A percentile compares a stretch with the other conserved stretches of the same genome.
These are phyloP conservation scores for Aethina tumida DNA, from an alignment of 1,140 invertebrate species.

Conservation along the genomic window DNA sequence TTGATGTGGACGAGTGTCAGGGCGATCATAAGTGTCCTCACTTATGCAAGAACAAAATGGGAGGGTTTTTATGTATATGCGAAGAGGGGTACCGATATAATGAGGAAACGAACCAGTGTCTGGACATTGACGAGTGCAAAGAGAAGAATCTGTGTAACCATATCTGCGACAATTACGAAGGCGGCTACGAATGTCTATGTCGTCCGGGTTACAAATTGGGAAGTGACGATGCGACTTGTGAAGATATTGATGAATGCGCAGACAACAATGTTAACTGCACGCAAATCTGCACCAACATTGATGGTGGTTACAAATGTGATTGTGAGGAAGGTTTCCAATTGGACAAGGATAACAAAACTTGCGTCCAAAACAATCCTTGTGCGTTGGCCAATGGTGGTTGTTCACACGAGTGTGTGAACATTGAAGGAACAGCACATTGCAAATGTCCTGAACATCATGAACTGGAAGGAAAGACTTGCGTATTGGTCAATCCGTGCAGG, in stretches of 20 bases:
- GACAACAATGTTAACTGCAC: conserved; percentile 42
- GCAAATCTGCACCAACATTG: conserved; percentile 51
- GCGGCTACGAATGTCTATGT: conserved; percentile 51
- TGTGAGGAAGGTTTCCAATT: conserved; percentile 41
- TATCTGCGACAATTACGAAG: conserved; percentile 37
- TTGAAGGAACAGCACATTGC: conserved; percentile 42
- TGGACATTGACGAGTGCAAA: conserved; percentile 72
- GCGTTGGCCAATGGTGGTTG: conserved; percentile 43
- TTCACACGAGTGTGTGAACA: conserved; percentile 45
- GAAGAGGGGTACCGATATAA: conserved; percentile 33
- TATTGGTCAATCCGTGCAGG: conserved; percentile 46
- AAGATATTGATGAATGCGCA: conserved; percentile 58
- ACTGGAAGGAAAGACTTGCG: conserved; percentile 44
- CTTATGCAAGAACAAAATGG: conserved; percentile 44
- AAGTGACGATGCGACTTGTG: conserved; percentile 36
- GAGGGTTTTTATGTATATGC: conserved; percentile 51
- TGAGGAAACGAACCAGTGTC: conserved; percentile 32
- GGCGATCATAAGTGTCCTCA: conserved; percentile 54
- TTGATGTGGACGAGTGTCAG: conserved; percentile 60
- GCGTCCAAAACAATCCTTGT: conserved; percentile 45
- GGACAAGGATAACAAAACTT: conserved; percentile 40
- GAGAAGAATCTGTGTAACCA: conserved; percentile 38
- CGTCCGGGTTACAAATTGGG: conserved; percentile 41
- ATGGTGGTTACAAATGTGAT: no score
- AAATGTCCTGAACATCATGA: conserved; percentile 53